Evolutionary conservation across 2,797 vertebrate genomes (phyloP).

Genomic region (Sternarchorhynchus goeldii): DNA sequence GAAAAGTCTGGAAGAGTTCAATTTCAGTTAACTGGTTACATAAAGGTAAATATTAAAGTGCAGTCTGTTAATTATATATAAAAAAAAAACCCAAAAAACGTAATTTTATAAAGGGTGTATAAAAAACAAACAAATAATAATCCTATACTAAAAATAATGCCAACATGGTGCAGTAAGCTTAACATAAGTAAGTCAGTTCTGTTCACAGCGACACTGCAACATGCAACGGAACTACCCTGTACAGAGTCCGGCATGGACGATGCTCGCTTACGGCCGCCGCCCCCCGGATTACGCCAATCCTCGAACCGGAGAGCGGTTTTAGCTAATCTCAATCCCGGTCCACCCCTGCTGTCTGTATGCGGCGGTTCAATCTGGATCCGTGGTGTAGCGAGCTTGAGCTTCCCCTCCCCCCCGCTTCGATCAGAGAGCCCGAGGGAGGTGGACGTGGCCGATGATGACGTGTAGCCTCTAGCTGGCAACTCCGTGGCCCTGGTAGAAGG

Average conservation of each 20-base stretch:
- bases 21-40: neutral
- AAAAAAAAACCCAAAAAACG: neutral
- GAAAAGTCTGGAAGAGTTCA: neutral
- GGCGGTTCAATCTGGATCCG: slow-evolving; percentile 2
- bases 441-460: neutral
- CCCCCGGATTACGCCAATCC: slow-evolving; percentile 2
- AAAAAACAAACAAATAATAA: slow-evolving; percentile 35
- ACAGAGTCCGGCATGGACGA: slow-evolving; percentile 1
- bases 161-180: neutral
- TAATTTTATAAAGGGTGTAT: slow-evolving; percentile 3
- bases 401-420: neutral
- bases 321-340: slow-evolving; percentile 15
- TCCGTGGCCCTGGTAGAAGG: slow-evolving; percentile 80
- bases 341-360: neutral
- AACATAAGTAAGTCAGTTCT: neutral
- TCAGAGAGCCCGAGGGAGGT: neutral
- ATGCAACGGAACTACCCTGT: slow-evolving; percentile 16
- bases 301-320: neutral
- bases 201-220: neutral
- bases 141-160: slow-evolving; percentile 18
- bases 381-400: neutral
- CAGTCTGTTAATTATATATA: neutral
- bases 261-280: neutral
- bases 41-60: slow-evolving; percentile 24
- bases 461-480: slow-evolving; percentile 63